These are phyloP conservation scores for Semotilus atromaculatus DNA, from an alignment of 2,797 vertebrate species.

Conservation along the genomic window DNA sequence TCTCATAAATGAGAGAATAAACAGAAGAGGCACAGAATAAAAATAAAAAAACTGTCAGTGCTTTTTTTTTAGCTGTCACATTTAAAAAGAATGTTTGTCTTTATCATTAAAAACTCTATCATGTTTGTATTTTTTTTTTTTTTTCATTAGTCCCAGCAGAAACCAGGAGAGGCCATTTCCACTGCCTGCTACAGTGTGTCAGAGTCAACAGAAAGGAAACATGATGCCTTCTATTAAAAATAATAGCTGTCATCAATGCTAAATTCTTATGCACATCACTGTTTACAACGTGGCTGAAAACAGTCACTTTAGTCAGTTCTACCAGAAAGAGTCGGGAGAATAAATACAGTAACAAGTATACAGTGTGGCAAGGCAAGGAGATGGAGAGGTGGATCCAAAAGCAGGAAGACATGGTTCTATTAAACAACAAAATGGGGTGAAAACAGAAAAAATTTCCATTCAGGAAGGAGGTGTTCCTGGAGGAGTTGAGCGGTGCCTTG, in stretches of 20 bases:
- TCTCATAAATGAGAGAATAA: slow-evolving; percentile 13
- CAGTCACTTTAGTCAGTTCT: slow-evolving; percentile 24
- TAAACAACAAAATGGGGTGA: too few relatives aligned
- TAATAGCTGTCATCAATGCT: slow-evolving; percentile 24
- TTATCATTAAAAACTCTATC: slow-evolving; percentile 5
- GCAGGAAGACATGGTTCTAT: too few relatives aligned
- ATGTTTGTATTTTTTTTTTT: neutral
- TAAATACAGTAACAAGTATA: too few relatives aligned
- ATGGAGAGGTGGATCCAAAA: too few relatives aligned
- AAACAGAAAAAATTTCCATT: too few relatives aligned
- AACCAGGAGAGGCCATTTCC: slow-evolving; percentile 8
- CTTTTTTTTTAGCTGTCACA: slow-evolving; percentile 29
- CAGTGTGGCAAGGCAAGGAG: too few relatives aligned
- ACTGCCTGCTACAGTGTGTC: slow-evolving; percentile 15
- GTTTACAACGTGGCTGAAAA: slow-evolving; percentile 18
- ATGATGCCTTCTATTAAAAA: slow-evolving; percentile 16
- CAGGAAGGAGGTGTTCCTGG: too few relatives aligned
- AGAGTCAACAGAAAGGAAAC: slow-evolving; percentile 18
- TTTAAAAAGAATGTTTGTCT: slow-evolving; percentile 30
- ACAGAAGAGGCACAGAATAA: neutral
- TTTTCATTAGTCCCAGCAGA: neutral
- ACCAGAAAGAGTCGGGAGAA: too few relatives aligned
- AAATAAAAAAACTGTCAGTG: slow-evolving; percentile 1
- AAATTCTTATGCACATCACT: slow-evolving; percentile 16
- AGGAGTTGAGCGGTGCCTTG: too few relatives aligned